Percentiles rank a stretch among this genome's conserved stretches.
phyloP scores from a whole-genome alignment of 2,113 vertebrate species.

The Phoxinus phoxinus region DNA sequence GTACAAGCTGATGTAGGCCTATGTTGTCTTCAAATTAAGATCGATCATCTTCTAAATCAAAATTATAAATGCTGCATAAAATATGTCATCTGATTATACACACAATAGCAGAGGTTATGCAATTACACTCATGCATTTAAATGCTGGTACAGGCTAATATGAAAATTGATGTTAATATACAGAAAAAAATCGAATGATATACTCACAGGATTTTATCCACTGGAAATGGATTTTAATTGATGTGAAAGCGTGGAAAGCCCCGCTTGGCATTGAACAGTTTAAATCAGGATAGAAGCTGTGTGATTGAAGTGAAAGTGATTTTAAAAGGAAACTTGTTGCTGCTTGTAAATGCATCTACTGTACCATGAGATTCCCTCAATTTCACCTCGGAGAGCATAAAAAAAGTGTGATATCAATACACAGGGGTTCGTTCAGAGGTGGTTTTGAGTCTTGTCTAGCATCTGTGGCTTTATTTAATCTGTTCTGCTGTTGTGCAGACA shows the following conservation, averaged over 20 bases:
- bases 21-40: background rate
- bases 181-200: background rate
- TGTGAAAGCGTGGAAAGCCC: background rate
- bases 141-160: background rate
- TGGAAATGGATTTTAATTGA: background rate
- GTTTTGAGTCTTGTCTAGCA: background rate
- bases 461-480: background rate
- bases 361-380: background rate
- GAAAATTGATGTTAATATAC: background rate
- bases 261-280: background rate
- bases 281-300: constrained; percentile 21
- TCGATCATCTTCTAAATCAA: background rate
- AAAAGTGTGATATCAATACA: background rate
- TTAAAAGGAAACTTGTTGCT: constrained; percentile 21
- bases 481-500: background rate
- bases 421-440: background rate
- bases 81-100: background rate
- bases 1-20: too few relatives aligned
- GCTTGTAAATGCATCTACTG: constrained; percentile 11
- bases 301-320: constrained; percentile 49
- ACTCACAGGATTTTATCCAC: constrained; percentile 8
- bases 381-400: background rate
- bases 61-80: background rate
- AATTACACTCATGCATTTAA: background rate
- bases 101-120: background rate